Conservation (phyloP, 2,113 vertebrate genomes). For the Platysteira castanea region DNA sequence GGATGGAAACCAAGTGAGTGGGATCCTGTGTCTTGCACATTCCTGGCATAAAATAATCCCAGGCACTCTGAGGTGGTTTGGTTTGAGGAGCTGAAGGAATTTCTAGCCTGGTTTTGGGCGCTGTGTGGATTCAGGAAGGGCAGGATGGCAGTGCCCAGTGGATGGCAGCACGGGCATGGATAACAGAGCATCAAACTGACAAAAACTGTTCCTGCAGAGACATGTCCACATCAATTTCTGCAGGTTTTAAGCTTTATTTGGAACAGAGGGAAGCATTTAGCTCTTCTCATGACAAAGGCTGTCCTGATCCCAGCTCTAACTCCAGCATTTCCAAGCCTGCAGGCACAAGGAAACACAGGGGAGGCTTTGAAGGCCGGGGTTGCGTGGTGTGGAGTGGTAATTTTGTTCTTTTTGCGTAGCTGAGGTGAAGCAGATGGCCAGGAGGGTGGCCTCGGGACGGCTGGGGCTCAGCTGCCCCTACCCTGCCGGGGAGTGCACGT, state of each 20-base stretch:
- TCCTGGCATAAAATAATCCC: background rate
- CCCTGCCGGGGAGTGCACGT: background rate
- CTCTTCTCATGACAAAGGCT: background rate
- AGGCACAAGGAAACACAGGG: fast-evolving
- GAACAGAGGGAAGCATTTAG: background rate
- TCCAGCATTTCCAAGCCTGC: background rate
- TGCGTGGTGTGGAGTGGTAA: background rate
- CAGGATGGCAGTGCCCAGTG: background rate
- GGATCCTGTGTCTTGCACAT: background rate
- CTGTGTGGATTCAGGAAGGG: background rate
- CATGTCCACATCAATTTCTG: background rate
- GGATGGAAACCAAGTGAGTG: background rate
- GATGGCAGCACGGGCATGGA: constrained; percentile 20
- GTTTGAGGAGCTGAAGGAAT: background rate
- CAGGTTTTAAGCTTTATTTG: background rate
- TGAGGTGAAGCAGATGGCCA: constrained; percentile 73
- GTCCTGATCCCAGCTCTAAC: background rate
- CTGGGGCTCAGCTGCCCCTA: background rate
- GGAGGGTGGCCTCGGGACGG: constrained; percentile 60
- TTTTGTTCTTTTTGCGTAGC: constrained; percentile 27
- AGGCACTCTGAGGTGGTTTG: background rate
- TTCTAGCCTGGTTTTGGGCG: background rate
- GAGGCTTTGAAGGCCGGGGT: background rate
- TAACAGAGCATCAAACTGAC: background rate
- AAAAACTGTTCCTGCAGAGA: background rate